These are phyloP conservation scores for Hemichromis elongatus DNA, from an alignment of 2,113 vertebrate genomes.

Conservation along the genomic window DNA sequence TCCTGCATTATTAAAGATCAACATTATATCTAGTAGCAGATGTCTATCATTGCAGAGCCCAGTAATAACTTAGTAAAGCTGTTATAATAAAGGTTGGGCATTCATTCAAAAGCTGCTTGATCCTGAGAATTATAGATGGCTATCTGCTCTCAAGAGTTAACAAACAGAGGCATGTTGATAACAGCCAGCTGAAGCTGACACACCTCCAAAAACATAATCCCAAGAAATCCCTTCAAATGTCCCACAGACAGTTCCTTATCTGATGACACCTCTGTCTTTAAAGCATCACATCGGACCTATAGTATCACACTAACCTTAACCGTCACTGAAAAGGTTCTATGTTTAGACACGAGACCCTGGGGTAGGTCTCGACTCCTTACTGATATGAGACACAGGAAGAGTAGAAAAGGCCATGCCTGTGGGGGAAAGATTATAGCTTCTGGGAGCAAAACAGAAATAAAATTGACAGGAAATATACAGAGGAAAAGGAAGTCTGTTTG, in stretches of 20 bases:
- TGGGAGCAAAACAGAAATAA: conserved; percentile 19
- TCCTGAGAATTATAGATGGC: neutral
- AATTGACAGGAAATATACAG: conserved; percentile 34
- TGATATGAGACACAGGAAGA: conserved; percentile 36
- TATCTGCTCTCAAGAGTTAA: neutral
- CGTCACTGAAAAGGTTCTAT: neutral
- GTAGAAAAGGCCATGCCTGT: neutral
- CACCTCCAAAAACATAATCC: neutral
- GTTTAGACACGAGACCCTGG: conserved; percentile 13
- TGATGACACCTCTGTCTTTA: neutral
- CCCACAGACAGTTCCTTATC: conserved; percentile 1
- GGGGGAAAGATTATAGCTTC: conserved; percentile 2
- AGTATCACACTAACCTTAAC: neutral
- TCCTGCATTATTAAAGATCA: neutral
- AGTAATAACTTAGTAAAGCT: neutral
- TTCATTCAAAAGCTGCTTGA: neutral
- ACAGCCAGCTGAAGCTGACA: neutral
- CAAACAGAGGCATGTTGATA: neutral
- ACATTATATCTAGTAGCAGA: neutral
- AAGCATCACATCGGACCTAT: neutral
- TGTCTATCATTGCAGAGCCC: neutral
- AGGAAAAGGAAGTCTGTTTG: conserved; percentile 51
- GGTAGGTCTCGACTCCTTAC: neutral
- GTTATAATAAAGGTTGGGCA: neutral
- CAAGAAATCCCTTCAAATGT: conserved; percentile 2